Conservation (phyloP, 1,140 invertebrate genomes). For the Bombyx mori region DNA sequence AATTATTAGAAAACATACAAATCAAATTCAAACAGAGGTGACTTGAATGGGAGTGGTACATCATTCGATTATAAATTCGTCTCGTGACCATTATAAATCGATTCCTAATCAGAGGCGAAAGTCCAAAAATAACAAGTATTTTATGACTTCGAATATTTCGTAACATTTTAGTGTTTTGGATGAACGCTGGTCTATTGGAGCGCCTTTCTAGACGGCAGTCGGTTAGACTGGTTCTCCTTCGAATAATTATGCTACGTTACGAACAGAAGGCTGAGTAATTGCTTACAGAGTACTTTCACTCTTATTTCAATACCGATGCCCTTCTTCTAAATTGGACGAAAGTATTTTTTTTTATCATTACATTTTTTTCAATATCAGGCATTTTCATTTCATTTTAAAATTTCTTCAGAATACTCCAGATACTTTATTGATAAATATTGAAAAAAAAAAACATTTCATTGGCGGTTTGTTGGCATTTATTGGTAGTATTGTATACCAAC, state of each 20-base stretch:
- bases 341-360: too few relatives aligned
- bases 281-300: too few relatives aligned
- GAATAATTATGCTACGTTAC: constrained; percentile 3
- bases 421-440: too few relatives aligned
- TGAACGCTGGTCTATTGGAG: constrained; percentile 1
- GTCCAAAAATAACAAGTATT: constrained; percentile 13
- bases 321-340: too few relatives aligned
- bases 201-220: constrained; percentile 12
- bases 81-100: constrained; percentile 6
- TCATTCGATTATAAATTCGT: constrained; percentile 4
- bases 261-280: too few relatives aligned
- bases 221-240: constrained; percentile 10
- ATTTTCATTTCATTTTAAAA: too few relatives aligned
- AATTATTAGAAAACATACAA: not conserved
- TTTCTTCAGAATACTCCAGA: too few relatives aligned
- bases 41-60: not conserved
- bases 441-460: too few relatives aligned
- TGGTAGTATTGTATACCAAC: too few relatives aligned
- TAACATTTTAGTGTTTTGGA: constrained; percentile 8
- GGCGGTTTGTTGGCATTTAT: too few relatives aligned
- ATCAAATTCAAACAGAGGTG: not conserved
- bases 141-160: constrained; percentile 14
- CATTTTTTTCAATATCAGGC: too few relatives aligned
- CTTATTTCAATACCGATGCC: too few relatives aligned
- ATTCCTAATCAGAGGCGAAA: not conserved